Evolutionary conservation across 2,888 invertebrate species (phyloP).

Genomic region (Pemphredon lugubris): DNA sequence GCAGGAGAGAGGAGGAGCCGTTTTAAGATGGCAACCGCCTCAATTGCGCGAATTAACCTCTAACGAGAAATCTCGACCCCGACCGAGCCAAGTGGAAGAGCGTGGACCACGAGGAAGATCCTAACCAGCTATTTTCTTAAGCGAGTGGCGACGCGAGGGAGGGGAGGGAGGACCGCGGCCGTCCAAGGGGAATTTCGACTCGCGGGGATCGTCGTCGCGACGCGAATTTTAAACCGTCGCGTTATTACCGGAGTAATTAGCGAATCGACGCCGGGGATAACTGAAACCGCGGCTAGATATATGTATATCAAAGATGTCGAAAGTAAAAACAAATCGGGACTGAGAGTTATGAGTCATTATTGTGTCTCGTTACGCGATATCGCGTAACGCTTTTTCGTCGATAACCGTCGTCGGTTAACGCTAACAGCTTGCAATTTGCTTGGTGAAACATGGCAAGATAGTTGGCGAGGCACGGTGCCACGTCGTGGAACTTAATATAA

Average conservation of each 20-base stretch:
- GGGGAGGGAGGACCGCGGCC: no score
- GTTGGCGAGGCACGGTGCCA: slow-evolving; percentile 27
- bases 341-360: no score
- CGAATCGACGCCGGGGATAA: no score
- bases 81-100: slow-evolving; percentile 47
- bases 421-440: slow-evolving; percentile 62
- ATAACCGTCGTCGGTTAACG: slow-evolving; percentile 45
- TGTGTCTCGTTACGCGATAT: no score
- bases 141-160: neutral
- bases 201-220: neutral
- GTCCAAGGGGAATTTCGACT: no score
- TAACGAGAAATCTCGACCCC: slow-evolving; percentile 69
- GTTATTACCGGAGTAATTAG: no score
- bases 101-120: slow-evolving; percentile 36
- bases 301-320: no score
- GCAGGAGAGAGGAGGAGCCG: slow-evolving; percentile 28
- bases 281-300: no score
- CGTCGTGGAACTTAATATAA: slow-evolving; percentile 60
- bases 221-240: no score
- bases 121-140: slow-evolving; percentile 52
- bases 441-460: slow-evolving; percentile 16
- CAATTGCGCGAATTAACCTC: slow-evolving; percentile 69
- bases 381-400: slow-evolving; percentile 40
- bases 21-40: slow-evolving; percentile 69
- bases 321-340: no score